Base-by-base conservation (phyloP, 2,797 vertebrate species). In the Monodelphis domestica region DNA sequence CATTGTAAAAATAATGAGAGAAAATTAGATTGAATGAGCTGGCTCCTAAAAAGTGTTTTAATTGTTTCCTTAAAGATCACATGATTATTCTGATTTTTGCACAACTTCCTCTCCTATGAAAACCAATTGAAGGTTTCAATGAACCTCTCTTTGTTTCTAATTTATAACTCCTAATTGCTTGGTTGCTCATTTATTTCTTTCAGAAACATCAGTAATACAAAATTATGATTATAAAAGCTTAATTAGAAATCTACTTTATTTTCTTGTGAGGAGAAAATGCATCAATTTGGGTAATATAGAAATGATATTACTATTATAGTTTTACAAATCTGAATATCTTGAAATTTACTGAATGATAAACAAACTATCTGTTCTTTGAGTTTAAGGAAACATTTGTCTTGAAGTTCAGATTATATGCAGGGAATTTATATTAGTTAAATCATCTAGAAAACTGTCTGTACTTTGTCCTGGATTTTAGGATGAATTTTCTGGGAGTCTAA, bases 11-110 rank as follows among this genome's bases (percentile, higher is more conserved):
- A 91, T 90, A 95, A 93, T 0, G 95, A n/a, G 78, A 97, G 90
- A 96, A 97, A 97, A 96, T 95, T 0, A 91, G 90, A 95, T 90
- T 54, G 97, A 97, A 97, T 57, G 90, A 92, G 96, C 70, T 84
- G 90, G 26, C 15, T 0, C 53, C 91, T 95, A 91, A 96, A 97
- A 96, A 93, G 70, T 54, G 93, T 96, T 95, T 94, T 90, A 92
- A 91, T 3, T 38, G n/a, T 52, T 95, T 97, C 95, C n/a, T 97
- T 89, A 91, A 91, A 94, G 90, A 95, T 92, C 95, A 89, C 5
- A 2, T 70, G 89, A 54, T 92, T 95, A 96, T 95, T 93, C 91
- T 96, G 91, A 87, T 89, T 87, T 30, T 90, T 54, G 33, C 57
- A 54, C 30, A 78, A 53, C 6, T 1, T 96, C 51, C 90, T 96